A percentile compares a stretch with the other conserved stretches of the same genome.
These are phyloP conservation scores for Hyposmocoma kahamanoa DNA, from an alignment of 1,140 invertebrate genomes.

Conservation along the genomic window DNA sequence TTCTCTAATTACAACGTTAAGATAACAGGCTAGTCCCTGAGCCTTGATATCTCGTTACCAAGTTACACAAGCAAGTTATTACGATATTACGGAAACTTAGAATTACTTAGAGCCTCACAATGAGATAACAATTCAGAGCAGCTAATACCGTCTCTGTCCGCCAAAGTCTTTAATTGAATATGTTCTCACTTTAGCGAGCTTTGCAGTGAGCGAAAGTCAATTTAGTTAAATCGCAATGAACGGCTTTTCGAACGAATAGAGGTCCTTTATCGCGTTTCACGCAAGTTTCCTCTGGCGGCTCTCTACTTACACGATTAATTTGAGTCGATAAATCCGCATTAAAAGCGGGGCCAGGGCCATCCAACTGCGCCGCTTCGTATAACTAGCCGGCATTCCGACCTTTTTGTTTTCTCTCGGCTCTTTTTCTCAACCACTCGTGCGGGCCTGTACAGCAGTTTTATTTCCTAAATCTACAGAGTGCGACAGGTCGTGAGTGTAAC, in stretches of 20 bases:
- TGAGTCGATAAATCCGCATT: conserved; percentile 70
- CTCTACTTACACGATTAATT: conserved; percentile 68
- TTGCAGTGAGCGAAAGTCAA: conserved; percentile 31
- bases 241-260: conserved; percentile 41
- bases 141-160: neutral
- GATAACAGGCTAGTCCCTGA: conserved; percentile 9
- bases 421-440: conserved; percentile 16
- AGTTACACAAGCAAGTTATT: neutral
- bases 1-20: no score
- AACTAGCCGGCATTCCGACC: conserved; percentile 46
- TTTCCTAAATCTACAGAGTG: conserved; percentile 17
- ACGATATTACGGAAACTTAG: neutral
- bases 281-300: conserved; percentile 53
- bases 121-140: neutral
- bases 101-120: neutral
- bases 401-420: conserved; percentile 52
- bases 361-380: conserved; percentile 46
- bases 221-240: conserved; percentile 41
- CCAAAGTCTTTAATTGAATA: conserved; percentile 14
- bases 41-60: conserved; percentile 10
- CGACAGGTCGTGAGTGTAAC: conserved; percentile 23
- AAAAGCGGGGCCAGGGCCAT: conserved; percentile 56
- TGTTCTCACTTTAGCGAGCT: conserved; percentile 19
- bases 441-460: neutral
- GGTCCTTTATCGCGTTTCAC: conserved; percentile 59